Evolutionary conservation across 2,797 vertebrate species (phyloP).

Genomic region (Malurus leucopterus): DNA sequence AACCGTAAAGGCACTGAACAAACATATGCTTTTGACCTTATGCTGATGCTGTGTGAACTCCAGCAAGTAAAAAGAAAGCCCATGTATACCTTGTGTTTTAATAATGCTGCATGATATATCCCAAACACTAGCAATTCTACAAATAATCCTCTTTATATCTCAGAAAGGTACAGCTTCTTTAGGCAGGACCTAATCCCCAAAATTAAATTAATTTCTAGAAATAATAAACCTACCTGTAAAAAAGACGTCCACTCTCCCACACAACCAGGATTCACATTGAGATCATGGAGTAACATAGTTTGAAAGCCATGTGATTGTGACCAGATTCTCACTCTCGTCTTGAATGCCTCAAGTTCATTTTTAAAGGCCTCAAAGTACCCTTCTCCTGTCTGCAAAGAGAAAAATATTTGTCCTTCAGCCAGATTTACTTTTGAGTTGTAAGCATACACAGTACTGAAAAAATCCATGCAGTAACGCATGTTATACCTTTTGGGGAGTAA

Average conservation of each 20-base stretch:
- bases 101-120: neutral
- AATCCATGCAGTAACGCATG: neutral
- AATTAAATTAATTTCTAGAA: neutral
- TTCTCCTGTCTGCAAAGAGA: conserved; percentile 83
- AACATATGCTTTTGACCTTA: neutral
- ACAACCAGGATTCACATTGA: conserved; percentile 59
- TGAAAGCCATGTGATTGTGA: conserved; percentile 72
- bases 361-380: conserved; percentile 94
- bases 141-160: neutral
- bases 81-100: neutral
- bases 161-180: neutral
- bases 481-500: neutral
- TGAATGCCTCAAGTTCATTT: conserved; percentile 91
- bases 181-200: neutral
- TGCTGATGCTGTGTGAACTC: neutral
- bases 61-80: neutral
- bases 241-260: conserved; percentile 79
- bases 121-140: neutral
- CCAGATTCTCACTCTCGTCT: conserved; percentile 83
- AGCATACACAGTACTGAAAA: neutral
- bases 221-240: conserved; percentile 75
- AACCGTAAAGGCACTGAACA: neutral
- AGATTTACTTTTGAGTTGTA: neutral
- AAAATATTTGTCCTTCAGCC: neutral
- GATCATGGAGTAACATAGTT: conserved; percentile 58